Evolutionary conservation across 2,888 invertebrate genomes (phyloP).

Genomic region (Ptycholaimellus sp.): DNA sequence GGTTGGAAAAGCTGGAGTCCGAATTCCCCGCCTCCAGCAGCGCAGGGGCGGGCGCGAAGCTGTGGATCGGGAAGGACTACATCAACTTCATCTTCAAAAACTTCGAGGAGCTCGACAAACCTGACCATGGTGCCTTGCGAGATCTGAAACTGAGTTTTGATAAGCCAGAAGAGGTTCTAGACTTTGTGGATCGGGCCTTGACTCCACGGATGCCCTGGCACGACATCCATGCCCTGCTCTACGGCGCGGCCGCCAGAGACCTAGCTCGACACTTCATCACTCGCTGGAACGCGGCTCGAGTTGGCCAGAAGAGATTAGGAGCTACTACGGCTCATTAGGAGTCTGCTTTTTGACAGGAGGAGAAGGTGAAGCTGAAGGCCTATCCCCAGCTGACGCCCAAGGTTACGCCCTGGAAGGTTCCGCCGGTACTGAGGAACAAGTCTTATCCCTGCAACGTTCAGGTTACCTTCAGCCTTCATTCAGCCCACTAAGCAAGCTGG

Average conservation of each 20-base stretch:
- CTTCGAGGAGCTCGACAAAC: constrained; percentile 23
- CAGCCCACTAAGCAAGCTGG: too few species aligned
- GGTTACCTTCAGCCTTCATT: too few species aligned
- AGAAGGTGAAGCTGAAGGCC: constrained; percentile 9
- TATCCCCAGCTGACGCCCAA: not conserved
- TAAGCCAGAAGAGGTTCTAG: constrained; percentile 40
- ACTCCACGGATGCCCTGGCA: constrained; percentile 36
- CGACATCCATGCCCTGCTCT: constrained; percentile 32
- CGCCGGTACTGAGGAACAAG: too few species aligned
- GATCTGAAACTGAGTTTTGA: too few species aligned
- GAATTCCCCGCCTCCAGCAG: too few species aligned
- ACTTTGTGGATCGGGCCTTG: constrained; percentile 31
- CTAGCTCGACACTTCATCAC: constrained; percentile 34
- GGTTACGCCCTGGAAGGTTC: too few species aligned
- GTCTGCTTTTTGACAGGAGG: too few species aligned
- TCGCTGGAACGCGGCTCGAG: constrained; percentile 31
- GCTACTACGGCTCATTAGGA: too few species aligned
- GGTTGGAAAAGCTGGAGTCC: too few species aligned
- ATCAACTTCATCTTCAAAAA: constrained; percentile 32
- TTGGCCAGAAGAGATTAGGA: too few species aligned
- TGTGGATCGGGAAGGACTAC: constrained; percentile 35
- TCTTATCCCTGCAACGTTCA: too few species aligned
- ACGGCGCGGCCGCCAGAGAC: constrained; percentile 32
- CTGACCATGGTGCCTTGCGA: constrained; percentile 22
- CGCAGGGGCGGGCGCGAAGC: constrained; percentile 24